Evolutionary conservation across 2,797 vertebrate genomes (phyloP).

Genomic region (Vultur gryphus): DNA sequence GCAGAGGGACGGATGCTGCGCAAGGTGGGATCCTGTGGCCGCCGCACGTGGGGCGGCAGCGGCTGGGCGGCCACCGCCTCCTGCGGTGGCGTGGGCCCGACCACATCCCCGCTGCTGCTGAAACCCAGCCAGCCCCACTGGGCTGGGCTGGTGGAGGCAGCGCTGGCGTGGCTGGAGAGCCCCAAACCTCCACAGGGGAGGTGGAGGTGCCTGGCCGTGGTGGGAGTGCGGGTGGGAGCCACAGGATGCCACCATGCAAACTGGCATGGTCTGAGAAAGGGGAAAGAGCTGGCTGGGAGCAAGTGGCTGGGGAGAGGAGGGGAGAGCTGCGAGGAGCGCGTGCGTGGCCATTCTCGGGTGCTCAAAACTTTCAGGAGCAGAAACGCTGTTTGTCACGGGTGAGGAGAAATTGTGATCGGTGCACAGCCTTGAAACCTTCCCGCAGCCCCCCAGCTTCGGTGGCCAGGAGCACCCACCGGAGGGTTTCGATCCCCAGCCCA

Average conservation of each 20-base stretch:
- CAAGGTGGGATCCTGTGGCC: background rate
- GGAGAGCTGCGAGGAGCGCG: fast-evolving
- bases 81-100: fast-evolving
- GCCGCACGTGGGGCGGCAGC: fast-evolving
- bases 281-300: background rate
- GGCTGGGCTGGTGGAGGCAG: fast-evolving
- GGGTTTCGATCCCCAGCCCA: background rate
- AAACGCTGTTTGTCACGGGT: fast-evolving
- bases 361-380: background rate
- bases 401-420: fast-evolving
- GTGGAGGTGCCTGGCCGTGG: fast-evolving
- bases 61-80: background rate
- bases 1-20: background rate
- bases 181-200: background rate
- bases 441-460: background rate
- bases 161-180: background rate
- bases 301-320: background rate
- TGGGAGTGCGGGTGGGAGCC: background rate
- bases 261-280: background rate
- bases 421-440: background rate
- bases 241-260: background rate
- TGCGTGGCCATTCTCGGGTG: fast-evolving
- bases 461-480: fast-evolving
- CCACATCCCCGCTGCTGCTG: background rate
- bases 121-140: background rate